Base-by-base conservation (phyloP, 2,797 vertebrate genomes). In the Buceros bicornis region DNA sequence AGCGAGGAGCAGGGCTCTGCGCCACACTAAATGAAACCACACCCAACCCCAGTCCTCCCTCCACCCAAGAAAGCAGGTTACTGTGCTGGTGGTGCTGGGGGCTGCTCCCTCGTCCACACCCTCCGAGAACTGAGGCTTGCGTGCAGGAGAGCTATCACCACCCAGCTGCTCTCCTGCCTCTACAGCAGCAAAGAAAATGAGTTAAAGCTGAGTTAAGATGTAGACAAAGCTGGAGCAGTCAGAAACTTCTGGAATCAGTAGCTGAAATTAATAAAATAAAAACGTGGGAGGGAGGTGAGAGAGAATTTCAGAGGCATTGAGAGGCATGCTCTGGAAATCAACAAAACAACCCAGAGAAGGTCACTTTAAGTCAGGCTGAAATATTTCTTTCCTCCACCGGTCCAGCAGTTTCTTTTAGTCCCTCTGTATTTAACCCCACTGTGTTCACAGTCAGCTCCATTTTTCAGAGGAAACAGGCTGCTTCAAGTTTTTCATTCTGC, bases 391-490 rank as follows among this genome's bases (percentile, higher is more conserved):
- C 67, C 64, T 89, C 35, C 10, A 22, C 48, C 67, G 7, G 64
- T 66, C 91, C 81, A 89, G 87, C 0, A 58, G 71, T 95, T 95
- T 93, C 56, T 92, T 95, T 87, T 82, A 87, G 95, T 94, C 95
- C 84, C 84, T 71, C 64, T 80, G 31, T 64, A 45, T 80, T 95
- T 92, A 91, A 91, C 60, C 12, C 40, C 26, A 40, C 45, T 60
- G 6, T 40, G 28, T 28, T 87, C 20, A 16, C 29, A 66, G 53
- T 28, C 70, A 72, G 21, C 72, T 70, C 29, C 22, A 31, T 21
- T 91, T 87, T 57, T 82, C 35, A 87, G 47, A 79, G 54, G 35
- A 62, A 91, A 53, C 17, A 93, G 40, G 17, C 11, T 65, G 42
- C 45, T 62, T 53, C 10, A 54, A 77, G 25, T 16, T n/a, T n/a